phyloP scores from a whole-genome alignment of 2,888 invertebrate species.

The Orchestes rusci region DNA sequence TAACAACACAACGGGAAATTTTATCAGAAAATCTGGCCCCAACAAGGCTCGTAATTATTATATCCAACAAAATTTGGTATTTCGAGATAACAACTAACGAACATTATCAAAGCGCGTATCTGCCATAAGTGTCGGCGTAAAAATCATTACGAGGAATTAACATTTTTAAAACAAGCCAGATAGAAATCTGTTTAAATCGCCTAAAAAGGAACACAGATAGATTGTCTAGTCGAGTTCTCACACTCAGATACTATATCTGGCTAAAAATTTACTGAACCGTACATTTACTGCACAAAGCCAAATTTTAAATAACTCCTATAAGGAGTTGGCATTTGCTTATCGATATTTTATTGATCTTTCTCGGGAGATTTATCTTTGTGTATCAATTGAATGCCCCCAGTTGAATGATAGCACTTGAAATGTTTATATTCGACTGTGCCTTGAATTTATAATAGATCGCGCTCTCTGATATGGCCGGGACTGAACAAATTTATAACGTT shows the following conservation, averaged over 20 bases:
- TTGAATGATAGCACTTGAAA: constrained; percentile 20
- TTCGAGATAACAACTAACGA: constrained; percentile 3
- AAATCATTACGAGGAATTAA: constrained; percentile 20
- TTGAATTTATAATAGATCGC: constrained; percentile 23
- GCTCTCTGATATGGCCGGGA: constrained; percentile 8
- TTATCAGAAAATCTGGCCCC: too few species aligned
- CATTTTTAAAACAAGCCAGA: constrained; percentile 19
- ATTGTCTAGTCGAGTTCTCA: constrained; percentile 29
- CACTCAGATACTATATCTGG: constrained; percentile 28
- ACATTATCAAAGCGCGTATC: constrained; percentile 10
- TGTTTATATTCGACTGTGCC: constrained; percentile 21
- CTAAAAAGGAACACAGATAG: constrained; percentile 21
- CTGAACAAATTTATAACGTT: constrained; percentile 14
- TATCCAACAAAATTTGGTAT: too few species aligned
- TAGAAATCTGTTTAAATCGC: constrained; percentile 15
- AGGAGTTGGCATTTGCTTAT: constrained; percentile 32
- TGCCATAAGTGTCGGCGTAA: constrained; percentile 10
- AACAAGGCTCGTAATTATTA: too few species aligned
- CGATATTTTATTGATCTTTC: constrained; percentile 32
- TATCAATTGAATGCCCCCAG: constrained; percentile 26
- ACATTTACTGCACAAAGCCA: constrained; percentile 19
- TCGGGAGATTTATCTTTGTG: constrained; percentile 29
- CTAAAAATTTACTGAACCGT: constrained; percentile 25
- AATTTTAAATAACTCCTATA: constrained; percentile 31
- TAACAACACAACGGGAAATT: too few species aligned